These are phyloP conservation scores for Hyperopisus bebe DNA, from an alignment of 2,113 vertebrate genomes.

Conservation along the genomic window DNA sequence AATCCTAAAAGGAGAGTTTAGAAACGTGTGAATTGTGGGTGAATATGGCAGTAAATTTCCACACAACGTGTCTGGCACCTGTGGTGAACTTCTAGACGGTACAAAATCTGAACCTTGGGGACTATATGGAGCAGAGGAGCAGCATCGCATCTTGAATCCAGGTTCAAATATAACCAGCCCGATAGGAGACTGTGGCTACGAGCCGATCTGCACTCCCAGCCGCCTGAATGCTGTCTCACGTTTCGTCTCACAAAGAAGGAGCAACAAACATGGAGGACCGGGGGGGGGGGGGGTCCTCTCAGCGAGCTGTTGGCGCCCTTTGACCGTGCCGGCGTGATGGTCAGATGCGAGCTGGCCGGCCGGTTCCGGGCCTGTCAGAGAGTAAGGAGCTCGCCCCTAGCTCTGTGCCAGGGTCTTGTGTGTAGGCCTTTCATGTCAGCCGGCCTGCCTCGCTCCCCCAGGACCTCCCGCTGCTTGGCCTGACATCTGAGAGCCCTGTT, in stretches of 20 bases:
- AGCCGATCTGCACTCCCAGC: background rate
- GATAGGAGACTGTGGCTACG: background rate
- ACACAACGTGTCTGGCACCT: background rate
- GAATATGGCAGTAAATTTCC: background rate
- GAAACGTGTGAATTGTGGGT: background rate
- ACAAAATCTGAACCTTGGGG: background rate
- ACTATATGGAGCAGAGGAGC: background rate
- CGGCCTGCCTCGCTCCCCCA: background rate
- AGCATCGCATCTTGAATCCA: background rate
- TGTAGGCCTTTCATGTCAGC: constrained; percentile 34
- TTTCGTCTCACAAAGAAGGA: background rate
- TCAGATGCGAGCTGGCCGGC: background rate
- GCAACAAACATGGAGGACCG: background rate
- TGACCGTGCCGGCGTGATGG: background rate
- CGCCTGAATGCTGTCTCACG: background rate
- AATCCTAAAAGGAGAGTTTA: background rate
- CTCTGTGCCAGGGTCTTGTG: constrained; percentile 19
- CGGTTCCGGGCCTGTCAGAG: background rate
- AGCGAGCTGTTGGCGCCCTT: background rate
- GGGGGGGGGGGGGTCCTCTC: background rate
- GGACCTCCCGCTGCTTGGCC: constrained; percentile 1
- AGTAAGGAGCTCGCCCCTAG: constrained; percentile 2
- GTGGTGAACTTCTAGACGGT: background rate
- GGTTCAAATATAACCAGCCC: background rate
- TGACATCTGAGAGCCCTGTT: constrained; percentile 42